Evolutionary conservation across 2,888 invertebrate species (phyloP).

Genomic region (Proisotoma minuta): DNA sequence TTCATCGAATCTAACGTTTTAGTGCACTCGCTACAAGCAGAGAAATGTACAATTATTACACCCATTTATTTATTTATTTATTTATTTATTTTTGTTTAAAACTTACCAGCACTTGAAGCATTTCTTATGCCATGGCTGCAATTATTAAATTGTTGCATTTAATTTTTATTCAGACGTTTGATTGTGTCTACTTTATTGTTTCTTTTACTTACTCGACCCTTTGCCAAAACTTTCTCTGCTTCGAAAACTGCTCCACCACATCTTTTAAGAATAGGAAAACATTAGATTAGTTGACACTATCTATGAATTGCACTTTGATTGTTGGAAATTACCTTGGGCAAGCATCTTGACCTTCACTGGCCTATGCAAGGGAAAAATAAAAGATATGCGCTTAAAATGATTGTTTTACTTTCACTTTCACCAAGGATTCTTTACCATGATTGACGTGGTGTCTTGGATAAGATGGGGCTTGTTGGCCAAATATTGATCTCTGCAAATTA

Average conservation of each 20-base stretch:
- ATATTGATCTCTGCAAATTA: conserved; percentile 42
- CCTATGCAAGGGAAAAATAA: conserved; percentile 49
- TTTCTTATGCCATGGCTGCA: conserved; percentile 81
- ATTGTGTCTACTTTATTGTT: too few species aligned
- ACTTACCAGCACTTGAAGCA: conserved; percentile 75
- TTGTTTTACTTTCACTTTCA: conserved; percentile 4
- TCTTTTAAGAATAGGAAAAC: conserved; percentile 82
- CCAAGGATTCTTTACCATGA: conserved; percentile 59
- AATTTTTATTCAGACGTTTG: too few species aligned
- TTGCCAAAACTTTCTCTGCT: conserved; percentile 88
- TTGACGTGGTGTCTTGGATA: conserved; percentile 68
- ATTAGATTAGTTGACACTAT: too few species aligned
- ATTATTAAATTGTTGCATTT: too few species aligned
- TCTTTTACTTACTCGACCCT: conserved; percentile 59
- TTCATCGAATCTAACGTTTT: conserved; percentile 93
- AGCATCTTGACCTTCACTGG: conserved; percentile 69
- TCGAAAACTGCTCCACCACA: conserved; percentile 88
- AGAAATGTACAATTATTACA: not conserved
- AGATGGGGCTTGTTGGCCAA: conserved; percentile 50
- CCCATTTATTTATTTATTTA: not conserved
- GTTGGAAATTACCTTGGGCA: too few species aligned
- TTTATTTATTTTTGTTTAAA: not conserved
- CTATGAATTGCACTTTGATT: too few species aligned
- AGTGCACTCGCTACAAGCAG: conserved; percentile 65
- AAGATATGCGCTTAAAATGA: not conserved